A percentile compares a stretch with the other conserved stretches of the same genome.
Evolutionary conservation across 2,797 vertebrate species (phyloP).

Genomic region (Sebastes iracundus): DNA sequence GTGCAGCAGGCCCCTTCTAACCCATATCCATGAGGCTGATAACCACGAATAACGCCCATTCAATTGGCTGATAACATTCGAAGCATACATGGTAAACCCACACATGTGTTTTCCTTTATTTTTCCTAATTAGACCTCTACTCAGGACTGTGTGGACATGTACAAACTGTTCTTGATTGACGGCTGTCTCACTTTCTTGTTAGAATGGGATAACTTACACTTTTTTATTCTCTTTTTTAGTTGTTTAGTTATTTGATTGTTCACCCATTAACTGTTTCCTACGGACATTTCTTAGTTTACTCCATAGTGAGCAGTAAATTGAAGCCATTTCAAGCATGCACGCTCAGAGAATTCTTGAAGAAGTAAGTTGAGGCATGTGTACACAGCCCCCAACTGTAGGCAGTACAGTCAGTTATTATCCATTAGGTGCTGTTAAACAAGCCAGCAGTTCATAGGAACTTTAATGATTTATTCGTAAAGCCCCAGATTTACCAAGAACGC

Average conservation of each 20-base stretch:
- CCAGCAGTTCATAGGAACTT: slow-evolving; percentile 28
- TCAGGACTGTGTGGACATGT: neutral
- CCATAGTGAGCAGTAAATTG: neutral
- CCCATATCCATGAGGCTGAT: neutral
- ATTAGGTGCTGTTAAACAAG: slow-evolving; percentile 8
- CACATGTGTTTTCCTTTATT: neutral
- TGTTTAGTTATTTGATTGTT: neutral
- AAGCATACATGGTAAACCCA: neutral
- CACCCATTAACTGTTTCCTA: neutral
- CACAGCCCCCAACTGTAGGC: neutral
- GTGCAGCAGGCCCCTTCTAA: neutral
- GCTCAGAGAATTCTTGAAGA: neutral
- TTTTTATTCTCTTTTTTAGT: neutral
- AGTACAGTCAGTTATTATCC: slow-evolving; percentile 3
- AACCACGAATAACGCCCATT: neutral
- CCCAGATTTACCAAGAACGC: slow-evolving; percentile 30
- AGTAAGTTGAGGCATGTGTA: neutral
- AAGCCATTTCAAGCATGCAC: neutral
- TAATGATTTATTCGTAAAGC: slow-evolving; percentile 36
- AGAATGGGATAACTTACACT: neutral
- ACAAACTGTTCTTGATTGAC: neutral
- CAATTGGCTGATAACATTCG: neutral
- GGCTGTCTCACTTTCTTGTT: neutral
- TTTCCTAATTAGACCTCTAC: neutral
- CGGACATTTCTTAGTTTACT: neutral